Conservation (phyloP, 2,113 vertebrate genomes). For the Laterallus jamaicensis region DNA sequence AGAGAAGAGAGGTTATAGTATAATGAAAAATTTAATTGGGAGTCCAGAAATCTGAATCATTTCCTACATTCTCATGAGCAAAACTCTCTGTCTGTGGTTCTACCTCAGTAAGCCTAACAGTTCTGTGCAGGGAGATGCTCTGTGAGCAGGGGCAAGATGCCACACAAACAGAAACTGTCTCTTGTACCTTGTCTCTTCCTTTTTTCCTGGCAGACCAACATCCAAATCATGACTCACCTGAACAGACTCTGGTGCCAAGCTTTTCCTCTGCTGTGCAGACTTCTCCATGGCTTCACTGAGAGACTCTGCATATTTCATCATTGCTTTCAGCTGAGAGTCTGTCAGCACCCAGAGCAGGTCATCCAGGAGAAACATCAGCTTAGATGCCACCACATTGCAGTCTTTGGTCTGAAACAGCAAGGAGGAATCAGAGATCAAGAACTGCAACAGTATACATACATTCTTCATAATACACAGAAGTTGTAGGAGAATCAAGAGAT, state of each 20-base stretch:
- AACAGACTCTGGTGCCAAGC: slow-evolving; percentile 73
- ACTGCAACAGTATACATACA: not conserved
- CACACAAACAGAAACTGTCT: not conserved
- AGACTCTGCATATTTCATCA: slow-evolving; percentile 96
- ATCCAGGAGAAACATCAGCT: slow-evolving; percentile 94
- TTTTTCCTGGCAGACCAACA: not conserved
- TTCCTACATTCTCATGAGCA: not conserved
- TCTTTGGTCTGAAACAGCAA: slow-evolving; percentile 87
- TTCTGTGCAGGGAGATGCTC: not conserved
- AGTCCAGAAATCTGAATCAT: not conserved
- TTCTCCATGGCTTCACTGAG: slow-evolving; percentile 96
- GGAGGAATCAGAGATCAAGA: not conserved
- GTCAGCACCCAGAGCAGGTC: slow-evolving; percentile 98
- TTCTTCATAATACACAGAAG: not conserved
- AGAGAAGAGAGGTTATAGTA: not conserved
- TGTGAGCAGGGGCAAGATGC: not conserved
- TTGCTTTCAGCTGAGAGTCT: slow-evolving; percentile 95
- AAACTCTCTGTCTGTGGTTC: not conserved
- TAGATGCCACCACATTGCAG: slow-evolving; percentile 94
- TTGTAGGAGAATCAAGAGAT: not conserved
- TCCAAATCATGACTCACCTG: slow-evolving; percentile 39
- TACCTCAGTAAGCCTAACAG: not conserved
- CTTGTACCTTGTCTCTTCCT: not conserved
- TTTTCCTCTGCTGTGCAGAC: slow-evolving; percentile 94
- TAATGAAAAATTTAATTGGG: not conserved